Conservation (phyloP, 2,797 vertebrate genomes). For the Ataeniobius toweri region DNA sequence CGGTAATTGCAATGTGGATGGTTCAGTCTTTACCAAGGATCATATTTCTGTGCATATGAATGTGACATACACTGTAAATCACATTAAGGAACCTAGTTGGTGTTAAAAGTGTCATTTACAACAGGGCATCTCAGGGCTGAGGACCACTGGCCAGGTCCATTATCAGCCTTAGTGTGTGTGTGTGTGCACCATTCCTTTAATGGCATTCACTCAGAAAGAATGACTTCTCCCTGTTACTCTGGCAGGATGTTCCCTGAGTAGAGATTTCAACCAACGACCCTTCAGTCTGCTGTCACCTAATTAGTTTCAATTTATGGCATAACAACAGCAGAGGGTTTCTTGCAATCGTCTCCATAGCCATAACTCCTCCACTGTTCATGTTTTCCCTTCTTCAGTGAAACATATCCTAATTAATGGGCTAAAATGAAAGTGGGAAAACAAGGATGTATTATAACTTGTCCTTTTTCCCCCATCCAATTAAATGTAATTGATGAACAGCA, state of each 20-base stretch:
- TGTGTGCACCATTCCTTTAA: slow-evolving; percentile 15
- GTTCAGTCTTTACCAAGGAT: background rate
- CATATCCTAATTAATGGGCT: slow-evolving; percentile 26
- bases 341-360: background rate
- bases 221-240: slow-evolving; percentile 32
- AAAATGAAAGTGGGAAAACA: background rate
- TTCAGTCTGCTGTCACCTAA: slow-evolving; percentile 49
- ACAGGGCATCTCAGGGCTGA: slow-evolving; percentile 12
- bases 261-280: slow-evolving; percentile 55
- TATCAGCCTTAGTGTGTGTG: background rate
- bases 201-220: slow-evolving; percentile 39
- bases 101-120: background rate
- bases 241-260: slow-evolving; percentile 50
- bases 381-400: background rate
- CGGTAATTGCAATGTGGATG: background rate
- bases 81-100: background rate
- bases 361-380: slow-evolving; percentile 10
- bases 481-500: slow-evolving; percentile 23
- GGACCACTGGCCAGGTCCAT: slow-evolving; percentile 13
- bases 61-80: background rate
- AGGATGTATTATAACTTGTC: slow-evolving; percentile 18
- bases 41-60: background rate
- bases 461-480: slow-evolving; percentile 32
- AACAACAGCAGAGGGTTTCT: slow-evolving; percentile 41
- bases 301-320: slow-evolving; percentile 62